Percentiles rank a stretch among this genome's conserved stretches.
These are phyloP conservation scores for Aurelia aurita complex sp. Pacific DNA, from an alignment of 30 jellyfish, hydroid and myxozoan genomes.

Conservation along the genomic window DNA sequence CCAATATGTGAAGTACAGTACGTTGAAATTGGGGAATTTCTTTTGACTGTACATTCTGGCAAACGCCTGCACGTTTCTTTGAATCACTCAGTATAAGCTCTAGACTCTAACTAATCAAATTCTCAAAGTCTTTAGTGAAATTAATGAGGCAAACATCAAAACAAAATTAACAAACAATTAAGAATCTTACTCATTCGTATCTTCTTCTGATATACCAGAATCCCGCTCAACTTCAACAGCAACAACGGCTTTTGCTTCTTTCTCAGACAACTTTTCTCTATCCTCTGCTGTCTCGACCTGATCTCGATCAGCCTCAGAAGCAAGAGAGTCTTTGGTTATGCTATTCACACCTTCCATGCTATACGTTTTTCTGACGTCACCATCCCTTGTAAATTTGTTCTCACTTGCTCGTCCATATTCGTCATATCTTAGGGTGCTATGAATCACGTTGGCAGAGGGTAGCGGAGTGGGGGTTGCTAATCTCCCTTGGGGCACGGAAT, in stretches of 20 bases:
- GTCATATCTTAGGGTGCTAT: conserved; percentile 43
- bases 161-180: too few relatives aligned
- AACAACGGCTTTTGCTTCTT: neutral
- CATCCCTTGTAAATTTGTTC: neutral
- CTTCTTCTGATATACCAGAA: conserved; percentile 14
- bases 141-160: too few relatives aligned
- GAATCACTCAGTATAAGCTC: too few relatives aligned
- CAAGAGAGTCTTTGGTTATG: neutral
- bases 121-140: too few relatives aligned
- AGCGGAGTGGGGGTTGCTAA: conserved; percentile 48
- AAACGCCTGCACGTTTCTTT: too few relatives aligned
- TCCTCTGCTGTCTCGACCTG: neutral
- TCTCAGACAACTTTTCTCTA: neutral
- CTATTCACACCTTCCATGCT: neutral
- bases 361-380: neutral
- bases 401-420: conserved; percentile 40
- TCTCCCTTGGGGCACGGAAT: too few relatives aligned
- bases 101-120: too few relatives aligned
- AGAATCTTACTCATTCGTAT: conserved; percentile 18
- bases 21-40: too few relatives aligned
- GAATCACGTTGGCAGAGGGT: conserved; percentile 64
- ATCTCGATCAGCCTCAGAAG: neutral
- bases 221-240: conserved; percentile 9
- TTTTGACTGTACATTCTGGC: too few relatives aligned
- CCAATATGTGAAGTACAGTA: too few relatives aligned